These are phyloP conservation scores for Melipona beecheii DNA, from an alignment of 2,888 invertebrate genomes.

Conservation along the genomic window DNA sequence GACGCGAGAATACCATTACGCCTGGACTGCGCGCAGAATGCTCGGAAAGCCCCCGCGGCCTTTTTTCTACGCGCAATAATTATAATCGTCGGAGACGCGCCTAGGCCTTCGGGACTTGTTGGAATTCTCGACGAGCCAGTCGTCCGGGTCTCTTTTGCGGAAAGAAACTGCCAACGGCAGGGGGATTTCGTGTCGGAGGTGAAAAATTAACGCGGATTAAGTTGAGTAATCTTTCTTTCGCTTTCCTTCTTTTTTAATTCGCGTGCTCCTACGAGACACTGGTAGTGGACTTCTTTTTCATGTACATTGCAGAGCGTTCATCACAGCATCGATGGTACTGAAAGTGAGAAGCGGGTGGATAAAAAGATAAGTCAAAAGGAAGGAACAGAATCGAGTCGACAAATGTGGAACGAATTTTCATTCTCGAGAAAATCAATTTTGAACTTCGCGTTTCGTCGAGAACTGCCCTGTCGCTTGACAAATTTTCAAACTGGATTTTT, in stretches of 20 bases:
- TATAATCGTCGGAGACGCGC: constrained; percentile 40
- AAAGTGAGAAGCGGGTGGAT: no score
- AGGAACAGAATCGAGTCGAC: no score
- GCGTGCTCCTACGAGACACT: neutral
- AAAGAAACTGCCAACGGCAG: neutral
- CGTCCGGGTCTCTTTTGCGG: neutral
- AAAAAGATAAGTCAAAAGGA: no score
- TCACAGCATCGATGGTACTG: no score
- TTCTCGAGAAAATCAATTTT: no score
- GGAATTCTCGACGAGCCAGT: constrained; percentile 17
- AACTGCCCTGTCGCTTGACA: no score
- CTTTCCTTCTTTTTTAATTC: neutral
- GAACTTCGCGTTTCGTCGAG: no score
- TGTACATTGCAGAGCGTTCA: no score
- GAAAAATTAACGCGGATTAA: no score
- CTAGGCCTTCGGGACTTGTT: constrained; percentile 19
- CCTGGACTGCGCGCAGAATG: constrained; percentile 65
- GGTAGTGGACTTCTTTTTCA: neutral
- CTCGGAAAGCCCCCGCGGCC: constrained; percentile 26
- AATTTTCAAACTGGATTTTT: no score
- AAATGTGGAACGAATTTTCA: no score
- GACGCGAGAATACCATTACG: constrained; percentile 74
- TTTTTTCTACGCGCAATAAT: constrained; percentile 63
- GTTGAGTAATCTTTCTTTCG: neutral
- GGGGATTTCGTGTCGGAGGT: neutral